These are phyloP conservation scores for Linnaemya vulpina DNA, from an alignment of 2,888 invertebrate species.

Conservation along the genomic window DNA sequence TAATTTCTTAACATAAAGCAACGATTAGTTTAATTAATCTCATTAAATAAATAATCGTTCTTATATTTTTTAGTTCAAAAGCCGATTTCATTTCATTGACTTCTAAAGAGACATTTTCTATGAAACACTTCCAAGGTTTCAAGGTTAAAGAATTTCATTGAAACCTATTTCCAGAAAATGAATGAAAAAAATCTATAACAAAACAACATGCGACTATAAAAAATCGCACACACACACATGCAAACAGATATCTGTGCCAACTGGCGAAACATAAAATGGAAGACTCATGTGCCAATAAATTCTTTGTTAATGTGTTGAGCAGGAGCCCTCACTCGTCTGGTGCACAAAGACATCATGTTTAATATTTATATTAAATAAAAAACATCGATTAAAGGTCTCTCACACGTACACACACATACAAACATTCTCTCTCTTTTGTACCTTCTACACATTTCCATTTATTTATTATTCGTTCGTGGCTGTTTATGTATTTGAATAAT, in stretches of 20 bases:
- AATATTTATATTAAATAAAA: conserved; percentile 31
- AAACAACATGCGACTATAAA: not conserved
- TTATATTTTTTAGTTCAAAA: not conserved
- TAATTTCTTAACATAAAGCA: too few relatives aligned
- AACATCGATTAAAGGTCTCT: conserved; percentile 14
- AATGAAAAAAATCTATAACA: not conserved
- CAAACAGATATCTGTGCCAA: conserved; percentile 25
- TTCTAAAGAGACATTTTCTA: not conserved
- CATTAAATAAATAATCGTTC: too few relatives aligned
- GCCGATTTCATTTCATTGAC: not conserved
- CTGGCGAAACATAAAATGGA: not conserved
- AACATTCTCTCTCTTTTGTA: not conserved
- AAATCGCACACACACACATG: not conserved
- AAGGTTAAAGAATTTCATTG: not conserved
- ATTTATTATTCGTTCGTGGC: conserved; percentile 4
- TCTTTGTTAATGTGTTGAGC: not conserved
- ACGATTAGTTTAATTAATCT: too few relatives aligned
- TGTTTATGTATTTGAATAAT: conserved; percentile 56
- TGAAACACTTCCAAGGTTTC: not conserved
- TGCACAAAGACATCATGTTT: conserved; percentile 4
- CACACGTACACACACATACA: not conserved
- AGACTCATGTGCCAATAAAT: not conserved
- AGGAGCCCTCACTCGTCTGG: not conserved
- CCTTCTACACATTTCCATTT: not conserved
- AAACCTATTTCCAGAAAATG: not conserved